Conservation (phyloP, 2,113 vertebrate genomes). For the Bubo blakistoni region DNA sequence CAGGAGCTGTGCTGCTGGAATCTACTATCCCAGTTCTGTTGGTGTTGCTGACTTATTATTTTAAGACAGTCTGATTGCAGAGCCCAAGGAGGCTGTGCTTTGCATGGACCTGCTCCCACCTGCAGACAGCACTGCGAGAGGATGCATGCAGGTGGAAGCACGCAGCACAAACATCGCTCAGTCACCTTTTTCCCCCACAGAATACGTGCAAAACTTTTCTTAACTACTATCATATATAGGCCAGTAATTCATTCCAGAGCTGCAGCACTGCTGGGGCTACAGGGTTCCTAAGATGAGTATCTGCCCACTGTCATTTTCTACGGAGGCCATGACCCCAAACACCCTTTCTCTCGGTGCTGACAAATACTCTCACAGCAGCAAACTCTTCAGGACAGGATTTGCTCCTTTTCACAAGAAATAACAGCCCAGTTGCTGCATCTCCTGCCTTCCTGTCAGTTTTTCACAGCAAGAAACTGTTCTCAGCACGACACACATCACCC, state of each 20-base stretch:
- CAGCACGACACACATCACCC: neutral
- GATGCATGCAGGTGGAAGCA: neutral
- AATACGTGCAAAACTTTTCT: neutral
- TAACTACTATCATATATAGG: neutral
- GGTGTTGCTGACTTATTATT: fast-evolving
- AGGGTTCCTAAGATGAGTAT: neutral
- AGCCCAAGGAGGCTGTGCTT: neutral
- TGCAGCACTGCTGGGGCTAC: neutral
- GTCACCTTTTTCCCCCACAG: no score
- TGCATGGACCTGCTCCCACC: neutral
- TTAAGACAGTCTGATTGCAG: neutral
- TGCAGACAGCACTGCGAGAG: fast-evolving
- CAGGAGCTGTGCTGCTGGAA: neutral
- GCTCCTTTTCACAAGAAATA: neutral
- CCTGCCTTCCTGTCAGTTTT: neutral
- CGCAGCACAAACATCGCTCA: fast-evolving
- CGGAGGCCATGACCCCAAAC: neutral
- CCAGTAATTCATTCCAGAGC: neutral
- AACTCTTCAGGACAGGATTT: neutral
- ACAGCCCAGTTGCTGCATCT: neutral
- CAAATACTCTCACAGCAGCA: neutral
- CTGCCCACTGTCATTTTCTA: no score
- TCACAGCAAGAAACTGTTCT: neutral
- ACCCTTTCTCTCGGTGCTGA: neutral
- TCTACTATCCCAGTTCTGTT: neutral